These are phyloP conservation scores for Novumbra hubbsi DNA, from an alignment of 2,797 vertebrate genomes.

Conservation along the genomic window DNA sequence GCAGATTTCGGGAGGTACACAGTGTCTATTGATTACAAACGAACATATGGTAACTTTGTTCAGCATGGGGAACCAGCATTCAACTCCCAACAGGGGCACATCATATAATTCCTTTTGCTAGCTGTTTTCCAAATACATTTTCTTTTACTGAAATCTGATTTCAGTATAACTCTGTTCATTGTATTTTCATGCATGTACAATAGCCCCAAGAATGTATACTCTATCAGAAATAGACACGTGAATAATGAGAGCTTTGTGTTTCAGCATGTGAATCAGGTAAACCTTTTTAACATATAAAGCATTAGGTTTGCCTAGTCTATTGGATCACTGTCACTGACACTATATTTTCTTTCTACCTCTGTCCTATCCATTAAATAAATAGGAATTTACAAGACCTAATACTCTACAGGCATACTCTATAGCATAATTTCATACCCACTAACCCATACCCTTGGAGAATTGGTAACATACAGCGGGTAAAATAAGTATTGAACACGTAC, in stretches of 20 bases:
- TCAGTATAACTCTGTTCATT: neutral
- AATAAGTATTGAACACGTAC: too few relatives aligned
- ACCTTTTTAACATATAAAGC: neutral
- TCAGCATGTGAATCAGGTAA: neutral
- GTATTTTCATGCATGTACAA: neutral
- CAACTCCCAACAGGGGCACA: neutral
- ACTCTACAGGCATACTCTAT: slow-evolving; percentile 8
- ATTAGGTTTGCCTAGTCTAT: neutral
- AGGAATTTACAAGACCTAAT: neutral
- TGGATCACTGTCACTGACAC: neutral
- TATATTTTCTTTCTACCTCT: neutral
- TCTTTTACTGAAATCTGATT: neutral
- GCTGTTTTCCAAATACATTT: neutral
- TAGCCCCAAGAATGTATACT: too few relatives aligned
- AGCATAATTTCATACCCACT: too few relatives aligned
- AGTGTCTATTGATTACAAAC: slow-evolving; percentile 27
- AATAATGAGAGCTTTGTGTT: neutral
- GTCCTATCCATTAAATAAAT: neutral
- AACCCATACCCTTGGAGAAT: too few relatives aligned
- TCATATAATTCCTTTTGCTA: neutral
- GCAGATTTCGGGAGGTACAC: slow-evolving; percentile 24
- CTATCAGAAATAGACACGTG: neutral
- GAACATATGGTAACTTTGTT: neutral
- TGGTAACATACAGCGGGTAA: too few relatives aligned
- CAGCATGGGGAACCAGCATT: neutral